Evolutionary conservation across 2,113 vertebrate genomes (phyloP), one percentile per base, ranked within the genome.

Genomic region (Micronycteris hirsuta): DNA sequence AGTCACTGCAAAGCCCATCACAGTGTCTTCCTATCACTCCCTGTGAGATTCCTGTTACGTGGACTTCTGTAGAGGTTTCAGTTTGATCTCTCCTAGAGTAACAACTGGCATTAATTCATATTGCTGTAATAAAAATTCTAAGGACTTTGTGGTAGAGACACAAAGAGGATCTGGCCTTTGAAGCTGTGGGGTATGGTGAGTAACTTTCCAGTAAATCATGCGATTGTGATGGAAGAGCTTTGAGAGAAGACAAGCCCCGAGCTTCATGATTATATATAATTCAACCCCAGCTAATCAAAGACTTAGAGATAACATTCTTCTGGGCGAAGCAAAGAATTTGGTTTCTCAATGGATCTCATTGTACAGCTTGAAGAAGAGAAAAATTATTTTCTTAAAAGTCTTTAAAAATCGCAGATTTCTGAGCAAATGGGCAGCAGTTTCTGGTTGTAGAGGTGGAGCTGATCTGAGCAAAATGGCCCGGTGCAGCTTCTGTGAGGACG

Each of bases 241-340:
- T 61, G n/a, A 86, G 20, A 67, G 28, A 90, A 90, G 81, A 78
- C 26, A 90, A 94, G 41, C 5, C 74, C 49, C 14, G 47, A 28
- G 61, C 71, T 81, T 82, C 36, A 16, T 78, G 58, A 73, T 92
- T 76, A 61, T 7, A 54, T 38, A 41, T 38, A 52, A 82, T 88
- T 84, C 49, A 93, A 93, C 97, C 73, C 16, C 67, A 93, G 77
- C 77, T 77, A 71, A 85, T 87, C 92, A 93, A 85, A 78, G 54
- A 56, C 61, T 71, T 52, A 85, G 31, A 90, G 45, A 91, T 76
- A 76, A 54, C 63, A 43, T 67, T 84, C 16, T 15, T 33, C 73
- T 45, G 20, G 41, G 43, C 26, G 13, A 58, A 45, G 19, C 28
- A 76, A 91, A 90, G 73, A 86, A 31, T 86, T 86, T 19, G 11